Evolutionary conservation across 2,797 vertebrate species (phyloP), one percentile per base, ranked within the genome.

Genomic region (Diceros bicornis): DNA sequence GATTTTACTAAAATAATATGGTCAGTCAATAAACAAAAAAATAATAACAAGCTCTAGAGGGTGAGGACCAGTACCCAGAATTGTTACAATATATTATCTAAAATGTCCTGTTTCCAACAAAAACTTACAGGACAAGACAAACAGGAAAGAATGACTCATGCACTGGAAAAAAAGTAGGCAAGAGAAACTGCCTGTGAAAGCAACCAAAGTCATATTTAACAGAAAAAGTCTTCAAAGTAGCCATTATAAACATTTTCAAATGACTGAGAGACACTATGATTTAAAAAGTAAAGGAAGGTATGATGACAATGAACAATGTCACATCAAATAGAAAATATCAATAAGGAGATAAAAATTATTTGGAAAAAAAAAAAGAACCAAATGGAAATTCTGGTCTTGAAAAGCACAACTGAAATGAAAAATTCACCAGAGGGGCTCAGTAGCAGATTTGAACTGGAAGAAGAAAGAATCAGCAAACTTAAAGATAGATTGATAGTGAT

Each of bases 201-300:
- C n/a, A 68, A 18, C 17, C 66, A 34, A 68, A 68, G 66, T 68
- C 66, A 34, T 18, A 34, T 68, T 68, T 68, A 68, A 68, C 17
- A 68, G 66, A 68, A 68, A 68, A 20, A 34, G 4, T 68, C 7
- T 57, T 68, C 50, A 47, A 89, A 75, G 34, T 84, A 94, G 23
- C 52, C 50, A 77, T 59, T 89, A 66, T 37, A 90, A 89, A 77
- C 77, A 68, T 69, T 77, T 90, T 84, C 37, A 77, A 92, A 41
- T 62, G 55, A 37, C 41, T 84, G 84, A 59, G 12, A 10, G 47
- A 61, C 23, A 16, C 18, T 32, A 57, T 13, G 61, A 84, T 68
- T 50, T 69, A 18, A 32, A 68, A 84, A 59, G 27, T 69, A 57
- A 75, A 75, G 55, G 20, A 81, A 72, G 32, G 20, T 47, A 68